Base-by-base conservation (phyloP, 2,888 invertebrate genomes). In the Perizoma affinitatum region DNA sequence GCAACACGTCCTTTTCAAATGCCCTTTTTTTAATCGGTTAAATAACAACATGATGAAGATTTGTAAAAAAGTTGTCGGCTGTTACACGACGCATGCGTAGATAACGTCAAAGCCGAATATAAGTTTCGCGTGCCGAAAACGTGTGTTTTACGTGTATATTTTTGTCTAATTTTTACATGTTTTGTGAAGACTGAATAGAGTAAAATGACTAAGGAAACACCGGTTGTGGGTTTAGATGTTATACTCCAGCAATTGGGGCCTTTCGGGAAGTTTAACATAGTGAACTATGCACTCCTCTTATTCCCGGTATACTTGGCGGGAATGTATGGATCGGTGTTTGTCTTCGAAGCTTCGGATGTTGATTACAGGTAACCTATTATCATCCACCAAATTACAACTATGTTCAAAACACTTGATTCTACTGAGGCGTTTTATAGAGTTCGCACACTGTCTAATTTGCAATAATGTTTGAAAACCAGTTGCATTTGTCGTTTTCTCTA, bases 251-350 rank as follows among this genome's bases (percentile, higher is more conserved):
- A 89, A 22, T 71, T 90, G n/a, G 90, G 91, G 5, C 73, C 88
- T 2, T 91, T 91, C 66, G 91, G 92, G 5, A 87, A 71, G 61
- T 92, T 84, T 65, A 90, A 91, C 46, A 70, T 92, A 9, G 69
- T 90, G 63, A 91, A 90, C 61, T 92, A 90, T 82, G 86, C 86
- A 0, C 71, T 92, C 8, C 71, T 88, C 1, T 66, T 92, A 34
- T 87, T 89, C 47, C 91, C 91, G 0, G 87, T 90, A 42, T 90
- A 78, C 76, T 81, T 91, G 75, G 88, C 91, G 66, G 91, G 90
- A 75, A 86, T 91, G 84, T 91, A 80, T 56, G 91, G 88, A 45
- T 84, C 87, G 0, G 83, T 86, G 0, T 92, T 79, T 54, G 84
- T 91, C n/a, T 92, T 91, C 58, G 91, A 92, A 72, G 90, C 91